phyloP scores from a whole-genome alignment of 2,797 vertebrate species.

The Alauda arvensis region DNA sequence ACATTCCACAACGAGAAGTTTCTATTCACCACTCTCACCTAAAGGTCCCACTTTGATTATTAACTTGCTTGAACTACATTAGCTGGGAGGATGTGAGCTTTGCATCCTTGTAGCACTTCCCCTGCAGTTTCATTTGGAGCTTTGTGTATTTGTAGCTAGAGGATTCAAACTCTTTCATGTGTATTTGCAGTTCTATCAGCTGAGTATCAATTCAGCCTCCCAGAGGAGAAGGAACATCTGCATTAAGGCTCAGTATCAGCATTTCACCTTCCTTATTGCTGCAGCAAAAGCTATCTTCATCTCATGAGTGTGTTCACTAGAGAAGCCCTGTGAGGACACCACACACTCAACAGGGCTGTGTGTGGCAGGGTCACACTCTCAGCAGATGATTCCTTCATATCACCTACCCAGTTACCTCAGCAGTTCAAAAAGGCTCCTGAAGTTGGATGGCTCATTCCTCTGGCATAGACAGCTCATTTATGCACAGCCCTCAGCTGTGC shows the following conservation, averaged over 20 bases:
- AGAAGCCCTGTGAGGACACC: background rate
- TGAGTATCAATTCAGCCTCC: background rate
- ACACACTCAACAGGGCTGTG: rapidly evolving
- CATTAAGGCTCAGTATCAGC: background rate
- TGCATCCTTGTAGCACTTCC: background rate
- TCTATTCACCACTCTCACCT: background rate
- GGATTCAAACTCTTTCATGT: background rate
- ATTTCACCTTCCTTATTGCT: background rate
- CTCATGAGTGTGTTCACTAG: background rate
- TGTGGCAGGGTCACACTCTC: background rate
- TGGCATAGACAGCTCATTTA: background rate
- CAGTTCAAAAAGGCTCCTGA: background rate
- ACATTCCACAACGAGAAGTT: background rate
- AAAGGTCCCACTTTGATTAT: background rate
- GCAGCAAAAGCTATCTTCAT: background rate
- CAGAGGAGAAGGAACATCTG: background rate
- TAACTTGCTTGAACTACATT: background rate
- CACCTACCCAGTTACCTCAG: background rate
- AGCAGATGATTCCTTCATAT: background rate
- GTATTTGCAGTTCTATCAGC: background rate
- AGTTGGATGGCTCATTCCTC: background rate
- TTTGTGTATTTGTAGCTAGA: background rate
- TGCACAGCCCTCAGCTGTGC: background rate
- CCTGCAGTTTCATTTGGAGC: background rate
- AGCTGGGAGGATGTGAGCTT: background rate